Evolutionary conservation across 1,140 invertebrate genomes (phyloP), one percentile per base, ranked within the genome.

Genomic region (Formica selysi): DNA sequence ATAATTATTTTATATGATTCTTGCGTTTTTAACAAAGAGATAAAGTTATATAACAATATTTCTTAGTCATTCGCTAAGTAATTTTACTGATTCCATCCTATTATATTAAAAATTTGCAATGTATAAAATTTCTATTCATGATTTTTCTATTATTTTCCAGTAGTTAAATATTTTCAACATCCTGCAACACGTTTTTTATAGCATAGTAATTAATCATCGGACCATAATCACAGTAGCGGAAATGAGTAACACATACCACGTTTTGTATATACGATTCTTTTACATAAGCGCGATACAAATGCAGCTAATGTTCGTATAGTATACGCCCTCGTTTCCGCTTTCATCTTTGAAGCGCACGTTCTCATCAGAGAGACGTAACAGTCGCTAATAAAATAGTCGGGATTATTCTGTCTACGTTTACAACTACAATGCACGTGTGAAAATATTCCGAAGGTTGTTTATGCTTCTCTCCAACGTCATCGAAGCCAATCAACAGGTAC

Each of bases 201-300:
- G 16, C 36, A 71, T 29, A 32, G 44, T 68, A 68, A 5, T 51
- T 51, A 67, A 61, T 80, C 68, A 32, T 44, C 26, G 19, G 38
- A 61, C 68, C 61, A 83, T 44, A 54, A 73, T 83, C 54, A 22
- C 67, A 19, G 51, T 32, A 73, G 54, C 79, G 79, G 79, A 83
- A 73, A 36, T 61, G 67, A 83, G 62, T 83, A 73, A 83, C 38
- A 19, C 32, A 32, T 32, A 32, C 3, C 32, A 32, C 32, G 3
- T 54, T 73, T 26, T 68, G 5, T 22, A 26, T 67, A 26, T 1
- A 44, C 48, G 51, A 59, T 73, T 71, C 59, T 73, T 83, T 83
- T 83, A 83, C 79, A 38, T 73, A 83, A 83, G 67, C 68, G 68
- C 48, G n/a, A 51, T 26, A 80, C 32, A 19, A 68, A 32, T 64